A percentile compares a stretch with the other conserved stretches of the same genome.
phyloP scores from a whole-genome alignment of 2,113 vertebrate species.

The Camelus bactrianus region DNA sequence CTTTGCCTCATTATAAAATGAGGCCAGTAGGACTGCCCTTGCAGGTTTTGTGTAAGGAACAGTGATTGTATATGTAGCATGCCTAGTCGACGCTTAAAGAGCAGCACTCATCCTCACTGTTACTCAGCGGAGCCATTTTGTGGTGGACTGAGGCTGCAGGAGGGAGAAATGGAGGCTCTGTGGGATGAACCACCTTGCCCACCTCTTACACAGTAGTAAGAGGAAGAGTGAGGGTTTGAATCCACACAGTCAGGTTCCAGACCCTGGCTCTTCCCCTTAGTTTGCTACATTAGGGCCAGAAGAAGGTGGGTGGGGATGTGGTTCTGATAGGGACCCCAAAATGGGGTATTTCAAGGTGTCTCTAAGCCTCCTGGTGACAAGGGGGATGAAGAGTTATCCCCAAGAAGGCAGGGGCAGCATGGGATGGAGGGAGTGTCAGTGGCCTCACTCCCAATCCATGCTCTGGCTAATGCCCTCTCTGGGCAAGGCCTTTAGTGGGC shows the following conservation, averaged over 20 bases:
- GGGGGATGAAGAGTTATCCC: background rate
- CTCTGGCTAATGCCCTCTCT: background rate
- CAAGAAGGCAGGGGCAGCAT: background rate
- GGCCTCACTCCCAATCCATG: background rate
- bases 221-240: slow-evolving; percentile 31
- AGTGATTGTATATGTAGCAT: background rate
- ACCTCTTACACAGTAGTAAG: background rate
- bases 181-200: background rate
- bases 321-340: background rate
- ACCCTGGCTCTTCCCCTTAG: background rate
- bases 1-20: background rate
- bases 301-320: background rate
- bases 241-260: background rate
- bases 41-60: background rate
- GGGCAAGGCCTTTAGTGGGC: background rate
- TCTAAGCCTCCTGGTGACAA: background rate
- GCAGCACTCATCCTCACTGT: rapidly evolving
- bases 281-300: background rate
- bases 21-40: background rate
- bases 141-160: background rate
- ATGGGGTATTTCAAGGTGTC: background rate
- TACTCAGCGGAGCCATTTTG: background rate
- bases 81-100: background rate
- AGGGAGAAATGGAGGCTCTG: background rate
- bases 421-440: background rate